phyloP scores from a whole-genome alignment of 2,113 vertebrate genomes.

The Ptilonorhynchus violaceus region DNA sequence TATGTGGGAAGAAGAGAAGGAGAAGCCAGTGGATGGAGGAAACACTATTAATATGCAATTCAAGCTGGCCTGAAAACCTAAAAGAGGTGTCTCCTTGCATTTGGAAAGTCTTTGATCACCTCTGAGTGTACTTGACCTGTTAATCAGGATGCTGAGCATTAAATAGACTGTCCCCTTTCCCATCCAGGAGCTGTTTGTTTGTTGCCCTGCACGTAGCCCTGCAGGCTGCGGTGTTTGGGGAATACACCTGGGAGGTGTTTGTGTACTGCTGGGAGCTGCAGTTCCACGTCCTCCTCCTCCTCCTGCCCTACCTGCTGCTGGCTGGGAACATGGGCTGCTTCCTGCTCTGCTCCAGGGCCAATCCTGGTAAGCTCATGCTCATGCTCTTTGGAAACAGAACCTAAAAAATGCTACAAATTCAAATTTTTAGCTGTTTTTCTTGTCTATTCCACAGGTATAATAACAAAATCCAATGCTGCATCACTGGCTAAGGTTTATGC shows the following conservation, averaged over 20 bases:
- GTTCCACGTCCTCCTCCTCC: slow-evolving; percentile 70
- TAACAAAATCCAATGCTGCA: slow-evolving; percentile 81
- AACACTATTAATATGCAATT: slow-evolving; percentile 26
- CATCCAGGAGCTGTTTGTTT: slow-evolving; percentile 82
- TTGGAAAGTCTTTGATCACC: slow-evolving; percentile 17
- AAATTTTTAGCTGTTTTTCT: background rate
- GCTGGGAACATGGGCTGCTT: slow-evolving; percentile 78
- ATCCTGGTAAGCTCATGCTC: slow-evolving; percentile 80
- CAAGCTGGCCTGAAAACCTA: slow-evolving; percentile 44
- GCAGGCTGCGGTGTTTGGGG: slow-evolving; percentile 82
- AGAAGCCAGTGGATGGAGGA: background rate
- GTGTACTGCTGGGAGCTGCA: slow-evolving; percentile 87
- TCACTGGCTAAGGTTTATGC: slow-evolving; percentile 75
- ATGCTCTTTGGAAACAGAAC: background rate
- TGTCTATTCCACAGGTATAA: slow-evolving; percentile 71
- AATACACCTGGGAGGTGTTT: slow-evolving; percentile 89
- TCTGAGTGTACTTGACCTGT: slow-evolving; percentile 4
- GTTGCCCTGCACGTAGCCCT: slow-evolving; percentile 82
- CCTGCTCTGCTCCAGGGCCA: slow-evolving; percentile 78
- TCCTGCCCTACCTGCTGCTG: slow-evolving; percentile 87
- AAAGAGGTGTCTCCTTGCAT: slow-evolving; percentile 15
- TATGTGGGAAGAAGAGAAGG: background rate
- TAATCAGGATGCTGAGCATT: background rate
- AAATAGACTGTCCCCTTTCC: background rate
- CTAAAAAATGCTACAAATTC: background rate